Evolutionary conservation across 2,797 vertebrate genomes (phyloP).

Genomic region (Scolopax bukidnonensis): DNA sequence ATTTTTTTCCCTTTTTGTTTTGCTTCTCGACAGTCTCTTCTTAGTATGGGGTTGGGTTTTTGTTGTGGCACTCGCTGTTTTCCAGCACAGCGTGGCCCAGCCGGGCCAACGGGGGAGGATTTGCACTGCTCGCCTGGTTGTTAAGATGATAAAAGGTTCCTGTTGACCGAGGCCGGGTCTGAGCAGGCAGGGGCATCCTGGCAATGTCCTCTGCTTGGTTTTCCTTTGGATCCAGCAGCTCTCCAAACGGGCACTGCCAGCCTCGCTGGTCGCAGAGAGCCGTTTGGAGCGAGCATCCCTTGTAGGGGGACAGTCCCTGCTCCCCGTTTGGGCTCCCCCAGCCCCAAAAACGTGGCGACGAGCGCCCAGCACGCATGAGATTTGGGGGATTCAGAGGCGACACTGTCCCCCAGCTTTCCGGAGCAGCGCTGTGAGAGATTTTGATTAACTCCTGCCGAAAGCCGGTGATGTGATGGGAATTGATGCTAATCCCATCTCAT

Average conservation of each 20-base stretch:
- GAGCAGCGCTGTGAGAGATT: background rate
- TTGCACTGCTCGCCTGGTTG: background rate
- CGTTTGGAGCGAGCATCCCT: background rate
- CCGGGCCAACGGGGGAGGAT: background rate
- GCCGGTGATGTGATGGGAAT: background rate
- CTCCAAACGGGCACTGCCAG: background rate
- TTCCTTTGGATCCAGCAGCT: background rate
- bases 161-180: background rate
- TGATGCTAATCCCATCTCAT: slow-evolving; percentile 14
- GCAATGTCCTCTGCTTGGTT: background rate
- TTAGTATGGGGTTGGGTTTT: too few relatives aligned
- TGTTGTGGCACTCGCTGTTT: background rate
- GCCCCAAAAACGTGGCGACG: rapidly evolving
- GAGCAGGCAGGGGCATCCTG: background rate
- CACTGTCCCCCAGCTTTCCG: background rate
- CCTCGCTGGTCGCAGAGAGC: rapidly evolving
- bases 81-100: background rate
- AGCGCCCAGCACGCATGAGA: background rate
- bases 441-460: background rate
- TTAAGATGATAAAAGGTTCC: background rate
- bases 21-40: background rate
- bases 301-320: rapidly evolving
- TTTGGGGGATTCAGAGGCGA: background rate
- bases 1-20: background rate
- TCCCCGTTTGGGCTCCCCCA: background rate